These are phyloP conservation scores for Oscheius sp. DNA, from an alignment of 2,888 invertebrate species.

Conservation along the genomic window DNA sequence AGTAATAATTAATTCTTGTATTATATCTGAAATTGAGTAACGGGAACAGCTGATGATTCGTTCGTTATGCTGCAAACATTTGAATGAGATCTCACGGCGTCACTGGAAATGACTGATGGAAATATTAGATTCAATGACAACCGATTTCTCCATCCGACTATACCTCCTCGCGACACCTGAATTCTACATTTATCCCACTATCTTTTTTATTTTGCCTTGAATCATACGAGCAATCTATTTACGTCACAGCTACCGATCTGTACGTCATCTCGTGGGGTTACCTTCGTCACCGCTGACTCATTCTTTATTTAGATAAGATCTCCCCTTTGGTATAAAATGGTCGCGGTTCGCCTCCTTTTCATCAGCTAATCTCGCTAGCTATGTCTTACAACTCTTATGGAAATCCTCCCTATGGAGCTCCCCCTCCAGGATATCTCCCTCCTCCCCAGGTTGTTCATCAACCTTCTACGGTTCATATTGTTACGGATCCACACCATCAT, in stretches of 20 bases:
- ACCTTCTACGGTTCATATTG: slow-evolving; percentile 27
- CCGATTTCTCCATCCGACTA: no score
- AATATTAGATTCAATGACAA: no score
- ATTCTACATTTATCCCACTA: no score
- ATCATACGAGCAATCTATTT: no score
- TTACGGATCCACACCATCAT: slow-evolving; percentile 60
- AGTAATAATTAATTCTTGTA: no score
- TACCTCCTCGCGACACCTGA: no score
- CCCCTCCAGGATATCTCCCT: not conserved
- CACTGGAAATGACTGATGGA: no score
- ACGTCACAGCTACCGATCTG: not conserved
- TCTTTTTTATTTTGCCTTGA: no score
- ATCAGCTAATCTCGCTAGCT: not conserved
- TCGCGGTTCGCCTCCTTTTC: not conserved
- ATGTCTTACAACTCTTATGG: slow-evolving; percentile 26
- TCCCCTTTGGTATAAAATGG: not conserved
- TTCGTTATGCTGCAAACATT: no score
- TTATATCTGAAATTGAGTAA: no score
- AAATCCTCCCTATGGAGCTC: not conserved
- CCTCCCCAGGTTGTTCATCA: not conserved
- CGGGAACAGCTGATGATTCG: no score
- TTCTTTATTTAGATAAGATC: slow-evolving; percentile 8
- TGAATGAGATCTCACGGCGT: no score
- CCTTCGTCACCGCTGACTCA: not conserved
- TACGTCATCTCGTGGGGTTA: not conserved